Base-by-base conservation (phyloP, 2,797 vertebrate genomes). In the Tenualosa ilisha region DNA sequence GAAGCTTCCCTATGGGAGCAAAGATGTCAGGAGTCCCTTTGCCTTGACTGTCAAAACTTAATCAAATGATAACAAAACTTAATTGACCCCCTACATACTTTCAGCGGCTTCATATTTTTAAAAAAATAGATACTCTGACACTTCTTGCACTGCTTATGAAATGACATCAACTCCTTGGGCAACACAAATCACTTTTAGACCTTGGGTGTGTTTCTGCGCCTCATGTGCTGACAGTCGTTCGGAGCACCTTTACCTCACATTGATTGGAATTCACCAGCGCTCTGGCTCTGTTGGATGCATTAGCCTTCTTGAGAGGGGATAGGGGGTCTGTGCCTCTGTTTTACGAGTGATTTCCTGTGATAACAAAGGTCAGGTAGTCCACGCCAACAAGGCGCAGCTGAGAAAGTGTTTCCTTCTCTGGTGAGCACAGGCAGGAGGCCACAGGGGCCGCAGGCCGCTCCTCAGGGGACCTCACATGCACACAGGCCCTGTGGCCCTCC, bases 311-410 rank as follows among this genome's bases (percentile, higher is more conserved):
- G 12, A 20, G 68, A 13, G 31, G 63, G 26, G 26, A 1, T 31
- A 37, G 40, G 68, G 15, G 72, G 68, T 79, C 72, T 79, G 5
- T 22, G 40, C 72, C 40, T 79, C 72, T 79, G 72, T 79, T 79
- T 79, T 79, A 79, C 72, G 40, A 79, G 26, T 46, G 37, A 79
- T 46, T 79, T 79, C 72, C 72, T 79, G 37, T 46, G 72, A 79
- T 79, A 79, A 79, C 72, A 75, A 31, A 15, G 37, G 72, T 79
- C 72, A 79, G 72, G 37, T 79, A 79, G 72, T 79, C 72, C 72
- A 46, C 20, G 72, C 37, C 72, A 79, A 79, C 40, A 79, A 79
- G 37, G 72, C 15, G 72, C 72, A 79, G 72, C 72, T 79, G 72
- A 79, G 20, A 79, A 46, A 79, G 17, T 46, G 37, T 79, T 79